Conservation (phyloP, 1,140 invertebrate genomes). For the Oscheius sp. region DNA sequence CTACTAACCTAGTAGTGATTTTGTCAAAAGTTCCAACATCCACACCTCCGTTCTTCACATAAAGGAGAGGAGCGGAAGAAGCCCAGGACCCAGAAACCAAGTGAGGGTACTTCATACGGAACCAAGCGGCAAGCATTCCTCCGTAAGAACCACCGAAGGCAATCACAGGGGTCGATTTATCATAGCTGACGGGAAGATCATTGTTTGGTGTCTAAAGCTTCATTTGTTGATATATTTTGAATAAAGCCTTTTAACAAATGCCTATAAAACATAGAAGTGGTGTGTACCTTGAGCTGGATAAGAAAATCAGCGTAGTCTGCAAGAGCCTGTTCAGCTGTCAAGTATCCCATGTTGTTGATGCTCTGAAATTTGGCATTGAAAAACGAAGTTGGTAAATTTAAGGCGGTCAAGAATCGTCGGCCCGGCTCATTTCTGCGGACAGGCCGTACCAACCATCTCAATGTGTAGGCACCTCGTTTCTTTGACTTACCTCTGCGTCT, state of each 20-base stretch:
- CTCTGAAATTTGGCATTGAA: too few relatives aligned
- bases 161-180: slow-evolving; percentile 64
- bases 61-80: slow-evolving; percentile 87
- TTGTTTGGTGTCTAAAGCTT: slow-evolving; percentile 10
- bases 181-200: neutral
- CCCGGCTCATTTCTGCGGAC: too few relatives aligned
- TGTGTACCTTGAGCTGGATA: slow-evolving; percentile 67
- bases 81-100: slow-evolving; percentile 71
- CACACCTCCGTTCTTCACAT: slow-evolving; percentile 74
- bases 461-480: too few relatives aligned
- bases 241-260: too few relatives aligned
- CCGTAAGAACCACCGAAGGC: slow-evolving; percentile 82
- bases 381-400: too few relatives aligned
- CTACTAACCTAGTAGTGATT: slow-evolving; percentile 78
- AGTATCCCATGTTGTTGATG: slow-evolving; percentile 72
- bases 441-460: too few relatives aligned
- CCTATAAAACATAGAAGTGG: too few relatives aligned
- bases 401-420: too few relatives aligned
- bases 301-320: slow-evolving; percentile 86
- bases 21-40: slow-evolving; percentile 75
- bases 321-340: slow-evolving; percentile 83
- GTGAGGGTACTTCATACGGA: slow-evolving; percentile 75
- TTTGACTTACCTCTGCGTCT: too few relatives aligned
- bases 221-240: slow-evolving; percentile 33
- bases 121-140: slow-evolving; percentile 94